Evolutionary conservation across 2,113 vertebrate genomes (phyloP).

Genomic region (Atrichornis clamosus): DNA sequence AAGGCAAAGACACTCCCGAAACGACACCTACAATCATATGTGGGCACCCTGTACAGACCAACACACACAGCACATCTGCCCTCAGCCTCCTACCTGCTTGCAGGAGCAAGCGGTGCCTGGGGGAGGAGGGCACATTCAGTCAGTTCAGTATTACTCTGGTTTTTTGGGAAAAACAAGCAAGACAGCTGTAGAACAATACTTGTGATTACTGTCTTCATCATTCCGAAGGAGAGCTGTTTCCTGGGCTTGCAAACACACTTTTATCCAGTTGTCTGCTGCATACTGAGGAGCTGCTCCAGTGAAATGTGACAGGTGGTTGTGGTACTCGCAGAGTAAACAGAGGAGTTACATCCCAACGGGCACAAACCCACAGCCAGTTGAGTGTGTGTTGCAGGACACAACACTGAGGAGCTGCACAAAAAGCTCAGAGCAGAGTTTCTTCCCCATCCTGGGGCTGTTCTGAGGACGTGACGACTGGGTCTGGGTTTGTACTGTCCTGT

Average conservation of each 20-base stretch:
- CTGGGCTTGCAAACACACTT: background rate
- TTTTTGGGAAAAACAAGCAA: background rate
- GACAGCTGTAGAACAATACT: background rate
- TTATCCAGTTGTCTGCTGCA: background rate
- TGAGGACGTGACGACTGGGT: fast-evolving
- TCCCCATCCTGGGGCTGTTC: background rate
- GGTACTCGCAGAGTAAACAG: background rate
- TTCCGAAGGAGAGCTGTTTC: background rate
- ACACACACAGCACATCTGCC: background rate
- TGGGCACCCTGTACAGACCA: background rate
- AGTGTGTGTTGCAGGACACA: background rate
- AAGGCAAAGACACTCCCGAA: background rate
- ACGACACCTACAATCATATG: background rate
- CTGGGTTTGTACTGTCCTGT: background rate
- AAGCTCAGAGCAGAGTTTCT: background rate
- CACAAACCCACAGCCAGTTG: background rate
- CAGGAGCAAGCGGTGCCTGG: background rate
- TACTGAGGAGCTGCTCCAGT: background rate
- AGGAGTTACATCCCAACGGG: background rate
- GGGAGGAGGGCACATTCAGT: background rate
- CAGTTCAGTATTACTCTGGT: background rate
- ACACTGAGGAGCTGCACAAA: background rate
- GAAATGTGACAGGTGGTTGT: background rate
- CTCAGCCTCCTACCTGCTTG: background rate
- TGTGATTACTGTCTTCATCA: background rate